These are phyloP conservation scores for Zophobas morio DNA, from an alignment of 1,140 invertebrate species.

Conservation along the genomic window DNA sequence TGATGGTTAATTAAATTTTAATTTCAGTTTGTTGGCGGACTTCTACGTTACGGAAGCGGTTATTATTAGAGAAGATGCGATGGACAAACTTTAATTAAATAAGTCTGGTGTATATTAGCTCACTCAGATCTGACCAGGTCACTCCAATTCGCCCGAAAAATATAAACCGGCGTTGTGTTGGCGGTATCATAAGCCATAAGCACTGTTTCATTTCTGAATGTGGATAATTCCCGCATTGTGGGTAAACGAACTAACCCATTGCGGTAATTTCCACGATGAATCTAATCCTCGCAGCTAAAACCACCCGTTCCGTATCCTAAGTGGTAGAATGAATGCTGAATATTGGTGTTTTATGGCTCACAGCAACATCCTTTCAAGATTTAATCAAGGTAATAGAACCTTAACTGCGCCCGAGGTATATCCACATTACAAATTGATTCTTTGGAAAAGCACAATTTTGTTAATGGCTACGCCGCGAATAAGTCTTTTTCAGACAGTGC, in stretches of 20 bases:
- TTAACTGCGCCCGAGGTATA: slow-evolving; percentile 51
- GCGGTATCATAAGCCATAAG: background rate
- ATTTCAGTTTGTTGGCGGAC: slow-evolving; percentile 60
- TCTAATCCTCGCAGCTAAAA: slow-evolving; percentile 17
- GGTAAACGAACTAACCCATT: background rate
- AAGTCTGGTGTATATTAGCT: too few species aligned
- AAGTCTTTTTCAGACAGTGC: slow-evolving; percentile 50
- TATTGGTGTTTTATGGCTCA: slow-evolving; percentile 33
- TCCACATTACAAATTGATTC: slow-evolving; percentile 59
- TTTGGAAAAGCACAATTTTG: slow-evolving; percentile 59
- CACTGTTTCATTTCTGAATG: background rate
- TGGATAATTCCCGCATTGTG: background rate
- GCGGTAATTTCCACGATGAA: slow-evolving; percentile 21
- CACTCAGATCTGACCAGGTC: too few species aligned
- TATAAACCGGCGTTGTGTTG: too few species aligned
- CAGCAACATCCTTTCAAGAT: slow-evolving; percentile 53
- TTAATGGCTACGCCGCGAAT: slow-evolving; percentile 54
- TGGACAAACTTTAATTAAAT: background rate
- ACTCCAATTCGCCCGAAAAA: too few species aligned
- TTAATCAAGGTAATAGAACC: slow-evolving; percentile 58
- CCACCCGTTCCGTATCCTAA: background rate
- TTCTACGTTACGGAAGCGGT: slow-evolving; percentile 47
- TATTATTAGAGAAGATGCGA: slow-evolving; percentile 40
- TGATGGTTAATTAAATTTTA: slow-evolving; percentile 65
- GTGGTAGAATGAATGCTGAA: slow-evolving; percentile 26